These are phyloP conservation scores for Ancistrus triradiatus DNA, from an alignment of 2,113 vertebrate genomes.

Conservation along the genomic window DNA sequence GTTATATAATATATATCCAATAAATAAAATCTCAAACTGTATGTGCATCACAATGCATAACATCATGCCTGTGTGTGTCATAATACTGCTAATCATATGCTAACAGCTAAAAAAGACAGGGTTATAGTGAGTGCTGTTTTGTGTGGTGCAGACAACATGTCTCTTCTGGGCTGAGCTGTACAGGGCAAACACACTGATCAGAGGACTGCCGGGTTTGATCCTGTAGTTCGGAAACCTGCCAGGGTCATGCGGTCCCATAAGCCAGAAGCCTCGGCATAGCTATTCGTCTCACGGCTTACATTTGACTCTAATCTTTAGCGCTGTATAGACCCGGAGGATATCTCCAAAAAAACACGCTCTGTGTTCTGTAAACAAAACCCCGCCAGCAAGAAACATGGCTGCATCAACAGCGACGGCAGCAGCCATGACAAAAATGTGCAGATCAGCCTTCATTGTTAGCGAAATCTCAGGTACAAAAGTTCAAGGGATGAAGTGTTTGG, in stretches of 20 bases:
- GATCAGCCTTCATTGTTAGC: conserved; percentile 62
- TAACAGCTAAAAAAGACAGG: conserved; percentile 6
- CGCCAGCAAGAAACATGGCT: conserved; percentile 46
- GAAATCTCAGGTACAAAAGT: conserved; percentile 69
- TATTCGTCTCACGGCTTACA: conserved; percentile 10
- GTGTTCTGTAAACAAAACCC: conserved; percentile 58
- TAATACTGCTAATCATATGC: not conserved
- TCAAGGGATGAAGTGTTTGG: conserved; percentile 64
- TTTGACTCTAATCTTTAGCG: conserved; percentile 35
- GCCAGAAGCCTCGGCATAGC: conserved; percentile 3
- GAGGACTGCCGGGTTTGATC: conserved; percentile 16
- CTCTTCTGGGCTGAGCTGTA: conserved; percentile 23
- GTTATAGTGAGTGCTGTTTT: not conserved
- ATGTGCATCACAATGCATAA: too few relatives aligned
- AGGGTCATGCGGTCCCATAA: conserved; percentile 31
- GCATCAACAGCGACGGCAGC: conserved; percentile 36
- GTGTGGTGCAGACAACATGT: conserved; percentile 5
- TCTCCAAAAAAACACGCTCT: conserved; percentile 46
- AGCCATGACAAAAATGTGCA: conserved; percentile 54
- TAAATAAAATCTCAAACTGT: too few relatives aligned
- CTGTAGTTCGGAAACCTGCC: conserved; percentile 6
- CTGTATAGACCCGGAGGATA: conserved; percentile 34
- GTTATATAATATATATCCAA: not conserved
- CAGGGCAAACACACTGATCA: conserved; percentile 9
- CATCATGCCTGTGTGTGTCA: too few relatives aligned